Percentiles rank a stretch among this genome's conserved stretches.
These are phyloP conservation scores for Ladona fulva DNA, from an alignment of 1,140 invertebrate species.

Conservation along the genomic window DNA sequence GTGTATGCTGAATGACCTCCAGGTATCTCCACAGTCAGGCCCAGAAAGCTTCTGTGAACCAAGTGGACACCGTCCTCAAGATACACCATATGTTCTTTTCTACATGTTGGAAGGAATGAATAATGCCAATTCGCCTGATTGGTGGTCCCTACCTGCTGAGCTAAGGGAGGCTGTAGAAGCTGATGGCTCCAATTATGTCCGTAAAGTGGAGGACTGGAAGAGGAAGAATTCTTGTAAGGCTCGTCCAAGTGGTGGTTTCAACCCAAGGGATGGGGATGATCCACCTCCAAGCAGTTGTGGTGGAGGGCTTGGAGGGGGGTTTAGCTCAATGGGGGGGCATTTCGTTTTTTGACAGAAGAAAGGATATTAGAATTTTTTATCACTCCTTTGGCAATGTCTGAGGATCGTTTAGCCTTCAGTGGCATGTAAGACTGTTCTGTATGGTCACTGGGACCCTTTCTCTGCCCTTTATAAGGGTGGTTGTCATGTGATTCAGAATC, in stretches of 20 bases:
- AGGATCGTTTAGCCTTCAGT: background rate
- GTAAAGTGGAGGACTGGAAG: slow-evolving; percentile 24
- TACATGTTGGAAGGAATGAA: slow-evolving; percentile 39
- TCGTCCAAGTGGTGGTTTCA: slow-evolving; percentile 22
- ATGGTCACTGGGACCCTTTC: background rate
- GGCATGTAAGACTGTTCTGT: background rate
- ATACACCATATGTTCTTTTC: slow-evolving; percentile 76
- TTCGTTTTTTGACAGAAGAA: slow-evolving; percentile 6
- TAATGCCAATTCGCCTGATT: slow-evolving; percentile 32
- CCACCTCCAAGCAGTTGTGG: slow-evolving; percentile 34
- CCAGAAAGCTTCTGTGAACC: slow-evolving; percentile 19
- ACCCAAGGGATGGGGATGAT: slow-evolving; percentile 34
- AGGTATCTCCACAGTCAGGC: slow-evolving; percentile 50
- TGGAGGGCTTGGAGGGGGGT: slow-evolving; percentile 23
- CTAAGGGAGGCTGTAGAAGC: slow-evolving; percentile 39
- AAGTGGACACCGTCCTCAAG: slow-evolving; percentile 42
- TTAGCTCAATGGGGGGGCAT: background rate
- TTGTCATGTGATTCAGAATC: background rate
- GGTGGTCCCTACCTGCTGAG: slow-evolving; percentile 34
- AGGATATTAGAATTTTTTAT: background rate
- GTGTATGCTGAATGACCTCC: slow-evolving; percentile 73
- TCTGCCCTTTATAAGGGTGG: slow-evolving; percentile 7
- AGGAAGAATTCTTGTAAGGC: slow-evolving; percentile 21
- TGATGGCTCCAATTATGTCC: slow-evolving; percentile 36
- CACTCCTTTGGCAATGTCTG: background rate